These are phyloP conservation scores for Silurus lanzhouensis DNA, from an alignment of 2,797 vertebrate genomes.

Conservation along the genomic window DNA sequence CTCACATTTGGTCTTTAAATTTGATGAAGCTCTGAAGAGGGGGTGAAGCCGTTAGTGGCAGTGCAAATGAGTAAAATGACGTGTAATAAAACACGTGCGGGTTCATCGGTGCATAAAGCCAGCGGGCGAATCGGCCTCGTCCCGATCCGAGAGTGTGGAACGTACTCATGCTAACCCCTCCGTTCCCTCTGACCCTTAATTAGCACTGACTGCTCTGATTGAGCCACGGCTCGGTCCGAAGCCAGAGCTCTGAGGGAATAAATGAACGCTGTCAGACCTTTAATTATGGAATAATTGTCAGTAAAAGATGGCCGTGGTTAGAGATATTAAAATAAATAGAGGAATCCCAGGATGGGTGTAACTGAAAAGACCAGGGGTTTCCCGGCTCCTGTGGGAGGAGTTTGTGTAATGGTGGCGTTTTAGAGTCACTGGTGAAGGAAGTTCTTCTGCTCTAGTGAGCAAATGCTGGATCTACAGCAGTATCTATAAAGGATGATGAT, in stretches of 20 bases:
- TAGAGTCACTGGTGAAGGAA: conserved; percentile 25
- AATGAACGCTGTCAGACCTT: conserved; percentile 64
- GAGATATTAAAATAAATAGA: conserved; percentile 68
- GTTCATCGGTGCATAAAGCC: conserved; percentile 11
- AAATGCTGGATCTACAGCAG: not conserved
- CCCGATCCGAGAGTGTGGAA: conserved; percentile 11
- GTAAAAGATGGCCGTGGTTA: conserved; percentile 66
- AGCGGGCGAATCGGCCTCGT: conserved; percentile 33
- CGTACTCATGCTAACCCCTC: conserved; percentile 59
- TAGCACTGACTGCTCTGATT: conserved; percentile 69
- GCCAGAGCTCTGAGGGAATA: conserved; percentile 62
- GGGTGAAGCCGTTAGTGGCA: not conserved
- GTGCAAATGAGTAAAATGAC: not conserved
- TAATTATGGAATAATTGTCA: conserved; percentile 75
- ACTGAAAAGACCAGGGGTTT: conserved; percentile 61
- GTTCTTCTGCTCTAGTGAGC: conserved; percentile 9
- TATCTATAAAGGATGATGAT: not conserved
- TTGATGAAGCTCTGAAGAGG: not conserved
- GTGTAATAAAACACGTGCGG: not conserved
- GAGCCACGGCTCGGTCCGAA: conserved; percentile 57
- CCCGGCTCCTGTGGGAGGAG: not conserved
- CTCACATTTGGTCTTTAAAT: not conserved
- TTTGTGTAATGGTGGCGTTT: not conserved
- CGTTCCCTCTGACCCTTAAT: conserved; percentile 62
- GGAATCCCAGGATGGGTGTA: conserved; percentile 68